Percentiles rank a stretch among this genome's conserved stretches.
These are phyloP conservation scores for Pygocentrus nattereri DNA, from an alignment of 2,797 vertebrate genomes.

Conservation along the genomic window DNA sequence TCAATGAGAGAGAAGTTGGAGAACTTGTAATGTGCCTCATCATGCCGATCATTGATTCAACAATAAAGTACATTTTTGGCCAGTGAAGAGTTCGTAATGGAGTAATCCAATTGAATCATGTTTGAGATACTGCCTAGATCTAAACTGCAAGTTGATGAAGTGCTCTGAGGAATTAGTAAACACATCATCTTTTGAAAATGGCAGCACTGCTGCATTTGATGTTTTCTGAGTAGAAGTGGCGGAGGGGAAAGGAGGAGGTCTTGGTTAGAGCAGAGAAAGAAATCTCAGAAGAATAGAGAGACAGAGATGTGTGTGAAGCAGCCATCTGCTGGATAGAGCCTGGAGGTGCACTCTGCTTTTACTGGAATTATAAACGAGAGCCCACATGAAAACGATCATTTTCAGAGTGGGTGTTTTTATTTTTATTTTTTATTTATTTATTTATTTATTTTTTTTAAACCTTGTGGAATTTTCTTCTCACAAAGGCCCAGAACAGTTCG, in stretches of 20 bases:
- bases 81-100: too few relatives aligned
- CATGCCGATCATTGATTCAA: too few relatives aligned
- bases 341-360: constrained; percentile 22
- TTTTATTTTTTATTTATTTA: neutral
- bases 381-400: neutral
- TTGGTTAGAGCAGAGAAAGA: too few relatives aligned
- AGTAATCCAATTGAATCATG: too few relatives aligned
- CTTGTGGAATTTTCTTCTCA: neutral
- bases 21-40: too few relatives aligned
- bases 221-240: neutral
- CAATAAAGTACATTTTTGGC: too few relatives aligned
- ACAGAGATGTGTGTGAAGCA: neutral
- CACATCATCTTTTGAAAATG: neutral
- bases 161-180: neutral
- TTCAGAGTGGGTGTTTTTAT: too few relatives aligned
- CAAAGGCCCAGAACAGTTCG: neutral
- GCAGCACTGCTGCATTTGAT: neutral
- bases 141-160: neutral
- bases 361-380: neutral
- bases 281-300: neutral
- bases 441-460: too few relatives aligned
- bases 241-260: neutral
- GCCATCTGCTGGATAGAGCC: constrained; percentile 62
- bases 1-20: too few relatives aligned
- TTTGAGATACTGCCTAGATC: neutral